Percentiles rank a stretch among this genome's conserved stretches.
phyloP scores from a whole-genome alignment of 2,888 invertebrate genomes.

The Drosophila subsilvestris region DNA sequence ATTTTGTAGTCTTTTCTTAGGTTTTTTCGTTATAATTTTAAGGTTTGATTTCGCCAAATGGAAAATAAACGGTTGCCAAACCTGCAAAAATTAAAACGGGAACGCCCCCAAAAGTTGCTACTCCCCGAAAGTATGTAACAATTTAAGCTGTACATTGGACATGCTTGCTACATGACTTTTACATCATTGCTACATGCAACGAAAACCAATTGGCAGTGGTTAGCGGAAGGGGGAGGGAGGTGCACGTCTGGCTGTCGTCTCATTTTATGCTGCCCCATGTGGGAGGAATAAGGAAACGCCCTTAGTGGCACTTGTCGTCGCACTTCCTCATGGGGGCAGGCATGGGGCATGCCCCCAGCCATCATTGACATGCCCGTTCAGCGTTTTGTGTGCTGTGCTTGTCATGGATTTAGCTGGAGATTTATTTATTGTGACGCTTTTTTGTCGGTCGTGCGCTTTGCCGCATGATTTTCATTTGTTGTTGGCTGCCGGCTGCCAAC shows the following conservation, averaged over 20 bases:
- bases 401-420: constrained; percentile 38
- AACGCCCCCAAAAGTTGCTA: too few relatives aligned
- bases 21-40: constrained; percentile 21
- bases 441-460: constrained; percentile 60
- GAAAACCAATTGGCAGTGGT: background rate
- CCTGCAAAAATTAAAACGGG: background rate
- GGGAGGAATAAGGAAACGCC: constrained; percentile 62
- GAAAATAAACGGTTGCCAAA: background rate
- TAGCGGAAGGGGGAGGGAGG: background rate
- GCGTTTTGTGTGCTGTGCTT: constrained; percentile 52
- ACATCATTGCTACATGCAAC: too few relatives aligned
- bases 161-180: background rate
- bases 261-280: constrained; percentile 55
- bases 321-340: constrained; percentile 62
- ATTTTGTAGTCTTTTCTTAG: constrained; percentile 28
- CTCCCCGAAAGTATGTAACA: background rate
- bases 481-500: constrained; percentile 38
- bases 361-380: constrained; percentile 39
- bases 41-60: constrained; percentile 33
- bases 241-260: background rate
- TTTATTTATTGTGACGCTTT: constrained; percentile 43
- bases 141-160: background rate
- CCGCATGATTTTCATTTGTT: constrained; percentile 65
- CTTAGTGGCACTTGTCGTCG: constrained; percentile 36
- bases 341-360: constrained; percentile 22